Evolutionary conservation across 2,797 vertebrate genomes (phyloP).

Genomic region (Ispidina picta): DNA sequence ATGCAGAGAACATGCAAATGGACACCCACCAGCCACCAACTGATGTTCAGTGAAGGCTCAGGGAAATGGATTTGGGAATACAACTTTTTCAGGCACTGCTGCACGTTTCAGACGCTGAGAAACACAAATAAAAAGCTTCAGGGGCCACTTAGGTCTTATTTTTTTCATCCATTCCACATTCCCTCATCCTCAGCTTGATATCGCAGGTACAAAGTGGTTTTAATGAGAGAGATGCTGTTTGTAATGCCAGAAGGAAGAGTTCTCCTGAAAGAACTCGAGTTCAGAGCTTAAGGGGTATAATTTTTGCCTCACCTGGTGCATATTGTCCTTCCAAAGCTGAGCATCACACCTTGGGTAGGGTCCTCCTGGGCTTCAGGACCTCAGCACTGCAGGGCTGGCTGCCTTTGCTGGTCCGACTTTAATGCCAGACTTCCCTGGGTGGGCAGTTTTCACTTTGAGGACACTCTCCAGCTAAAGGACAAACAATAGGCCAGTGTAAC

Average conservation of each 20-base stretch:
- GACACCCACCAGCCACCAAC: neutral
- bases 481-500: neutral
- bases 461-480: neutral
- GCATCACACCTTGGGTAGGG: fast-evolving
- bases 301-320: neutral
- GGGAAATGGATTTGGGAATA: neutral
- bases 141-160: neutral
- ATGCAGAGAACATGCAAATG: neutral
- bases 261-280: neutral
- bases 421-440: neutral
- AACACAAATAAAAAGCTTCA: neutral
- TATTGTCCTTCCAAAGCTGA: neutral
- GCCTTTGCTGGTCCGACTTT: neutral
- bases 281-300: neutral
- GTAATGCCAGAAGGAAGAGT: neutral
- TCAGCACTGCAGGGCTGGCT: neutral
- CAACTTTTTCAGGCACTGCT: neutral
- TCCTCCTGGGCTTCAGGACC: neutral
- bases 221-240: neutral
- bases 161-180: fast-evolving
- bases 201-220: neutral
- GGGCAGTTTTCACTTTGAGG: neutral
- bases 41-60: neutral
- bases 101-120: neutral
- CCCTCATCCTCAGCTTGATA: neutral